phyloP scores from a whole-genome alignment of 2,113 vertebrate species.

The Tapirus terrestris region DNA sequence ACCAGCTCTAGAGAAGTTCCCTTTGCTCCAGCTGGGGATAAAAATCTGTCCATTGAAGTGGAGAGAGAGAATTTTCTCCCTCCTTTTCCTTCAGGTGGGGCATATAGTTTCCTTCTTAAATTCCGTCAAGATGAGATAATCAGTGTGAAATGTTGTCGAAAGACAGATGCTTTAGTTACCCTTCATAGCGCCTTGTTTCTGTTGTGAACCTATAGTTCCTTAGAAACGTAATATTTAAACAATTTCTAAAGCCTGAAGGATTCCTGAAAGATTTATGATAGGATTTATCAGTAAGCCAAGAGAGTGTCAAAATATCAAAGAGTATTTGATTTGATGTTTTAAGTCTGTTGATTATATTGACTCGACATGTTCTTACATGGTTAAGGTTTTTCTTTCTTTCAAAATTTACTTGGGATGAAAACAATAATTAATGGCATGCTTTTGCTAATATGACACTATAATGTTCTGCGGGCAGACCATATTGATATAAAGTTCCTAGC shows the following conservation, averaged over 20 bases:
- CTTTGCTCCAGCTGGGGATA: neutral
- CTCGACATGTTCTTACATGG: neutral
- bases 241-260: neutral
- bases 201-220: neutral
- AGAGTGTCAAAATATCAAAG: slow-evolving; percentile 17
- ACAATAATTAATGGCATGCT: neutral
- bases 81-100: neutral
- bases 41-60: neutral
- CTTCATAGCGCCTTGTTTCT: neutral
- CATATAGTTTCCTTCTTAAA: neutral
- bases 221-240: slow-evolving; percentile 18
- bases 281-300: slow-evolving; percentile 12
- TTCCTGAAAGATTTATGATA: neutral
- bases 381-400: neutral
- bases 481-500: neutral
- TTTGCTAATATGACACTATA: neutral
- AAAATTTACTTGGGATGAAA: slow-evolving; percentile 8
- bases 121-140: slow-evolving; percentile 1
- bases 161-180: neutral
- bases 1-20: neutral
- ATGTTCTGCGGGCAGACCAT: neutral
- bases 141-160: neutral
- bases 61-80: neutral
- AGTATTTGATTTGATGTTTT: slow-evolving; percentile 41
- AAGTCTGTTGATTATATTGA: neutral